These are phyloP conservation scores for Hyperoplus lanceolatus DNA, from an alignment of 2,797 vertebrate species.

Conservation along the genomic window DNA sequence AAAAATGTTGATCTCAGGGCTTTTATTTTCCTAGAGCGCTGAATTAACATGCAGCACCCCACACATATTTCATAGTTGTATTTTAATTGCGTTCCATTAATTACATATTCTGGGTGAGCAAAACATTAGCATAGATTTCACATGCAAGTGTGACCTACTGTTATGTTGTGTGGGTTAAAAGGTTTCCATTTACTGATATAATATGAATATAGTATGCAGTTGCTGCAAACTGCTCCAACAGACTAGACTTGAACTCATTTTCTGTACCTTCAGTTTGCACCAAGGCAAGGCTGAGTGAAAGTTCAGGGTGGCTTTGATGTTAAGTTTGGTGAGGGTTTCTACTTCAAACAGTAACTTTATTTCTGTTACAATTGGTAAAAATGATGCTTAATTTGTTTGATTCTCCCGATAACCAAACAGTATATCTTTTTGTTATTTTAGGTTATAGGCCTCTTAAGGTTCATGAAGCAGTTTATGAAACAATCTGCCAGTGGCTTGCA, in stretches of 20 bases:
- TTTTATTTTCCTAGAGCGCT: slow-evolving; percentile 34
- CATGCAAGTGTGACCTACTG: slow-evolving; percentile 69
- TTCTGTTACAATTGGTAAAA: neutral
- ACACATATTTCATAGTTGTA: slow-evolving; percentile 61
- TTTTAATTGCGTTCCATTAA: slow-evolving; percentile 80
- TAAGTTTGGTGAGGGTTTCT: neutral
- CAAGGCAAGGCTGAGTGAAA: slow-evolving; percentile 4
- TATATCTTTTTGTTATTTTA: neutral
- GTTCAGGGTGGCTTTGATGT: slow-evolving; percentile 14
- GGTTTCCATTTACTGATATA: slow-evolving; percentile 66
- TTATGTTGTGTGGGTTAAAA: slow-evolving; percentile 70
- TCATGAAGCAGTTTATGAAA: neutral
- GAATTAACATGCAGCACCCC: slow-evolving; percentile 66
- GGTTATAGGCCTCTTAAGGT: neutral
- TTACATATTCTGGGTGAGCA: slow-evolving; percentile 76
- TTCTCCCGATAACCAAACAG: neutral
- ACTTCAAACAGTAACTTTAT: neutral
- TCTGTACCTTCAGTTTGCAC: slow-evolving; percentile 12
- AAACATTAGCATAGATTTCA: slow-evolving; percentile 80
- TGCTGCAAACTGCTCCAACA: slow-evolving; percentile 29
- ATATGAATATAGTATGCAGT: slow-evolving; percentile 68
- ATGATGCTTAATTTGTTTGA: neutral
- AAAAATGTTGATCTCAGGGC: slow-evolving; percentile 54
- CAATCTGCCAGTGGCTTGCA: neutral
- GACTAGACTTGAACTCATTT: slow-evolving; percentile 1